These are phyloP conservation scores for Psammodynastes pulverulentus DNA, from an alignment of 2,113 vertebrate species.

Conservation along the genomic window DNA sequence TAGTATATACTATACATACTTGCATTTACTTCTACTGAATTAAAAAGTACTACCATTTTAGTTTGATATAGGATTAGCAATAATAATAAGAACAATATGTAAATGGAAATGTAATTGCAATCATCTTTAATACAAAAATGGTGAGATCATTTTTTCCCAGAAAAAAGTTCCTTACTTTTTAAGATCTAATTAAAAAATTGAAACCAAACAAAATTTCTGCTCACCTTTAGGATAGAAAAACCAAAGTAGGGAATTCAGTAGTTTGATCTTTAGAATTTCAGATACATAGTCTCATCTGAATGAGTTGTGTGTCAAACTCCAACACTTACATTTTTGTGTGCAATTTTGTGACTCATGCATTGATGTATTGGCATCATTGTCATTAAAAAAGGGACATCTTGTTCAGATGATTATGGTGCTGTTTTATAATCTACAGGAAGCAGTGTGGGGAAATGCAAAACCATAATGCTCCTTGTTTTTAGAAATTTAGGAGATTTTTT, in stretches of 20 bases:
- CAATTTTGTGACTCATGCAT: background rate
- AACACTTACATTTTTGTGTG: background rate
- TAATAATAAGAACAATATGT: background rate
- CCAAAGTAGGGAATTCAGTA: background rate
- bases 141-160: background rate
- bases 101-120: background rate
- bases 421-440: background rate
- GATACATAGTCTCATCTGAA: background rate
- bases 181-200: background rate
- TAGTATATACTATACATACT: background rate
- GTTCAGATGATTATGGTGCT: background rate
- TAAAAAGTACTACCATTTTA: background rate
- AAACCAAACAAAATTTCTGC: background rate
- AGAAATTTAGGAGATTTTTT: background rate
- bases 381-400: background rate
- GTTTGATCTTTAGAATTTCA: background rate
- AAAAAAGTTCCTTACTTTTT: background rate
- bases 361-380: background rate
- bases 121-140: background rate
- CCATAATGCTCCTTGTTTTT: background rate
- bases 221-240: background rate
- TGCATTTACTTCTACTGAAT: background rate
- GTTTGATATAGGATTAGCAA: background rate
- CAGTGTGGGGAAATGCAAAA: background rate
- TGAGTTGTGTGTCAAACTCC: background rate